A percentile compares a stretch with the other conserved stretches of the same genome.
phyloP scores from a whole-genome alignment of 2,113 vertebrate species.

The Brienomyrus brachyistius region DNA sequence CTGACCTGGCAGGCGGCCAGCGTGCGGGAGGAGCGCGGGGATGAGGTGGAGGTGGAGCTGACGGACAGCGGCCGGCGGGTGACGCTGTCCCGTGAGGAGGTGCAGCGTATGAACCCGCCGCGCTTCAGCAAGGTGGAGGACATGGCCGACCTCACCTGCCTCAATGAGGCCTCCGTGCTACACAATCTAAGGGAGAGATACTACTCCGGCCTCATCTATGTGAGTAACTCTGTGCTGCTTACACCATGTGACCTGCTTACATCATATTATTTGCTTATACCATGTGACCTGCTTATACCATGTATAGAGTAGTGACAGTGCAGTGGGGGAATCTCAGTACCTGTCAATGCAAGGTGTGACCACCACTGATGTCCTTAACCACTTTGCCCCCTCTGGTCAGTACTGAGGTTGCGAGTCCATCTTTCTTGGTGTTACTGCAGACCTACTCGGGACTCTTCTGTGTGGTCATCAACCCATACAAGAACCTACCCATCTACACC shows the following conservation, averaged over 20 bases:
- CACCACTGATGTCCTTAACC: neutral
- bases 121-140: slow-evolving; percentile 74
- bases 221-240: slow-evolving; percentile 39
- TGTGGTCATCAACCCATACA: slow-evolving; percentile 88
- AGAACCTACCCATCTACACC: slow-evolving; percentile 84
- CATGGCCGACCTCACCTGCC: slow-evolving; percentile 75
- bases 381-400: neutral
- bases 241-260: neutral
- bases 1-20: slow-evolving; percentile 55
- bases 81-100: slow-evolving; percentile 64
- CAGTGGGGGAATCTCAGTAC: neutral
- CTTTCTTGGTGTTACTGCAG: slow-evolving; percentile 43
- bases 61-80: slow-evolving; percentile 58
- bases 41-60: slow-evolving; percentile 70
- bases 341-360: neutral
- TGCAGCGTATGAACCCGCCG: slow-evolving; percentile 72
- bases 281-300: neutral
- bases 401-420: neutral
- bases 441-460: slow-evolving; percentile 89
- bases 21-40: slow-evolving; percentile 60
- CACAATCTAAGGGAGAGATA: slow-evolving; percentile 72
- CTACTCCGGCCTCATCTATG: slow-evolving; percentile 70
- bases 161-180: slow-evolving; percentile 70
- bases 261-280: neutral
- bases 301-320: neutral